Evolutionary conservation across 2,113 vertebrate genomes (phyloP), one percentile per base, ranked within the genome.

Genomic region (Pluvialis apricaria): DNA sequence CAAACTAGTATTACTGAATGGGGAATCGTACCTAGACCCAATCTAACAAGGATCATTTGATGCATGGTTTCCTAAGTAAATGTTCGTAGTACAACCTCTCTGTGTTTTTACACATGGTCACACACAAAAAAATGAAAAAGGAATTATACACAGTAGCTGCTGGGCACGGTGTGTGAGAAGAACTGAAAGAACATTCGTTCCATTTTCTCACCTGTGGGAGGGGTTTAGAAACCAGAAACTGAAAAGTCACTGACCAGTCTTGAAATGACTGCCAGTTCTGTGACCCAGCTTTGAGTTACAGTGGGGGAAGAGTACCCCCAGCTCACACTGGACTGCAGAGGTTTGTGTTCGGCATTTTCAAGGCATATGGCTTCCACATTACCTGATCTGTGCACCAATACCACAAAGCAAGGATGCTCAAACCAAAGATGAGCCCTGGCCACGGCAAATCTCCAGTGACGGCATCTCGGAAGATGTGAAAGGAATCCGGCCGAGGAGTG

Each of bases 381-480:
- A 99, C 99, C 99, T 99, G 99, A 69, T 99, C 99, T 0, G 99
- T 99, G 97, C 99, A 99, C 99, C 99, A 99, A 95, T 99, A 99
- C 99, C 99, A 99, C 76, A 97, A 22, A 42, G 98, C 98, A 28
- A 99, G 52, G 94, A 99, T 98, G 85, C 97, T 97, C 51, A 99
- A 77, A 49, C 99, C 99, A 28, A 99, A 99, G 85, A 98, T 11
- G 3, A 99, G 88, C 15, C 99, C 99, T 0, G 99, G 99, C 99
- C 99, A 99, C 0, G 99, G 99, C 86, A 99, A 9, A 87, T 99
- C 99, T 19, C 99, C 99, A 0, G 7, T 98, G 60, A 98, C 3
- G 0, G 99, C 77, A 25, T 99, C 97, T 38, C 99, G 97, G 86
- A 99, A 99, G 85, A 99, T 92, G 90, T 99, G 99, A 84, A 99